phyloP scores from a whole-genome alignment of 2,113 vertebrate species.

The Dascyllus trimaculatus region DNA sequence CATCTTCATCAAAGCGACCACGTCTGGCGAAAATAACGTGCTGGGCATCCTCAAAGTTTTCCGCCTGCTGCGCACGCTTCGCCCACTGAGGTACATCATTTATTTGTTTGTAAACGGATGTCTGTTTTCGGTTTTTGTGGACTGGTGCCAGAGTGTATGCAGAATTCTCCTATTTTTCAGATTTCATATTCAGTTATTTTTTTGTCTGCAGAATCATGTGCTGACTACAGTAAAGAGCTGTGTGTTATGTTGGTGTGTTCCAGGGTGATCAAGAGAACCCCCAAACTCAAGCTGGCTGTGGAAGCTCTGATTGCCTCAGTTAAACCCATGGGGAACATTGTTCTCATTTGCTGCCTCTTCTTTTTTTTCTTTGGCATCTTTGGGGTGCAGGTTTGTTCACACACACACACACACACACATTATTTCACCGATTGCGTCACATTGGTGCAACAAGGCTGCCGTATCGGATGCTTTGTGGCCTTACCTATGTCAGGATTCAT shows the following conservation, averaged over 20 bases:
- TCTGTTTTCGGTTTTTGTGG: too few species aligned
- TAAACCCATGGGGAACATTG: constrained; percentile 92
- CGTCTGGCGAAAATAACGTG: constrained; percentile 84
- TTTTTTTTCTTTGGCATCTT: constrained; percentile 93
- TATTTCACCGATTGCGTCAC: too few species aligned
- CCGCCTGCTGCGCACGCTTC: constrained; percentile 88
- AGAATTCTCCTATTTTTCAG: too few species aligned
- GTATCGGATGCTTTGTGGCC: neutral
- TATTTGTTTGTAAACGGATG: neutral
- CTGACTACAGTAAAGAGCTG: neutral
- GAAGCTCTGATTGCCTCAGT: constrained; percentile 92
- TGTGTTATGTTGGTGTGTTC: constrained; percentile 13
- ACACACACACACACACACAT: neutral
- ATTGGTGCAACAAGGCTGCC: too few species aligned
- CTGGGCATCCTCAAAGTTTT: constrained; percentile 89
- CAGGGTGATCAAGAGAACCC: constrained; percentile 92
- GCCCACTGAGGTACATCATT: constrained; percentile 87
- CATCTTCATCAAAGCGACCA: constrained; percentile 89
- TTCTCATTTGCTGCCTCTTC: constrained; percentile 91
- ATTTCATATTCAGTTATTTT: too few species aligned
- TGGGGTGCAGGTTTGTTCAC: constrained; percentile 90
- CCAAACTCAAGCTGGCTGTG: constrained; percentile 92
- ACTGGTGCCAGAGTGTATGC: too few species aligned
- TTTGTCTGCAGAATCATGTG: neutral
- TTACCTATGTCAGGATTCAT: too few species aligned